Evolutionary conservation across 1,140 invertebrate species (phyloP).

Genomic region (Drosophila saltans): DNA sequence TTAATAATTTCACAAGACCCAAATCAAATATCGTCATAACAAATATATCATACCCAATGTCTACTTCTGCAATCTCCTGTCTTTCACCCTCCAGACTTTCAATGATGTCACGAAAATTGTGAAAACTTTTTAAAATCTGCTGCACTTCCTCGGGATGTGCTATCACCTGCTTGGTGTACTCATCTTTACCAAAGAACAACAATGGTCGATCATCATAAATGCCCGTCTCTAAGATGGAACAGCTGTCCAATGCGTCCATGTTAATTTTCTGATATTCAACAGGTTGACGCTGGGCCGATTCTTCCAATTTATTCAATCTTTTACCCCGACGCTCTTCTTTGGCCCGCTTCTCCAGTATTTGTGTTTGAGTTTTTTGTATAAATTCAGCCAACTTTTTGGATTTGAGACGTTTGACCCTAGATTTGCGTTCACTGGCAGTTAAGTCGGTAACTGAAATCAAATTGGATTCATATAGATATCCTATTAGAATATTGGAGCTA

Average conservation of each 20-base stretch:
- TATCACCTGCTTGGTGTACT: constrained; percentile 64
- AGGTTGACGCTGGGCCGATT: constrained; percentile 50
- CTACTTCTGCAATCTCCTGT: constrained; percentile 82
- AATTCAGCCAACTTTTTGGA: constrained; percentile 87
- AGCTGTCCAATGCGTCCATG: constrained; percentile 60
- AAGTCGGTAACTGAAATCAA: constrained; percentile 85
- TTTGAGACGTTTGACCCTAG: constrained; percentile 86
- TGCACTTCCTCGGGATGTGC: constrained; percentile 63
- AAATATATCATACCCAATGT: constrained; percentile 40
- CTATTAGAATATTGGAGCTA: neutral
- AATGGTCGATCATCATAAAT: constrained; percentile 75
- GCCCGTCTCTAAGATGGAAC: constrained; percentile 57
- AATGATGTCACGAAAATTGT: constrained; percentile 76
- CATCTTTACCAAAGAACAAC: constrained; percentile 77
- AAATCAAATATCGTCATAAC: no score
- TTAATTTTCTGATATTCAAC: constrained; percentile 73
- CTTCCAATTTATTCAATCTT: constrained; percentile 71
- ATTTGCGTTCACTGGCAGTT: constrained; percentile 86
- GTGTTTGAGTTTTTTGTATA: constrained; percentile 85
- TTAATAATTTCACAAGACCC: no score
- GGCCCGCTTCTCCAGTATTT: constrained; percentile 77
- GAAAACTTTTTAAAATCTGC: constrained; percentile 73
- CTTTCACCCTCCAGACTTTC: constrained; percentile 84
- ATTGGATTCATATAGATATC: neutral
- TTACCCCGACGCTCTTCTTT: constrained; percentile 70